Base-by-base conservation (phyloP, 2,113 vertebrate species). In the Candoia aspera region DNA sequence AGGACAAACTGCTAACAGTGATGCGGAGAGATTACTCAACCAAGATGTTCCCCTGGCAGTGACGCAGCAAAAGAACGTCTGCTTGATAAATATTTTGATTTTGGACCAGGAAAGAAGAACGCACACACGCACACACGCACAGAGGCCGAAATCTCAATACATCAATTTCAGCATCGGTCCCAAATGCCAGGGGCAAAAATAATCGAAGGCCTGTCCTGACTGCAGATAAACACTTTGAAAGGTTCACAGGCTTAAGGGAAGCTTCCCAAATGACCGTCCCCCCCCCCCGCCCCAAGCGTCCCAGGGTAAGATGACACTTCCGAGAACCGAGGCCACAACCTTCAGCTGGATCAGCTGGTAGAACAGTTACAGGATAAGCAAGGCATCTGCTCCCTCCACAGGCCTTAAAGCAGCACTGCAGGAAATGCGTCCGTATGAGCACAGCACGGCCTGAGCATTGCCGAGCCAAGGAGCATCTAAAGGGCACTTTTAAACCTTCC, bases 11-110 rank as follows among this genome's bases (percentile, higher is more conserved):
- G 1, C 57, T 54, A 24, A 84, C 42, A 55, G 26, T 86, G 57
- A 84, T 53, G 87, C 68, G 54, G 11, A 12, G 59, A 37, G 19
- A 85, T 92, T 84, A 42, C 73, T 84, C 91, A 92, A 54, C 58
- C 1, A 13, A 54, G 29, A 85, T 84, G 87, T 92, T 89, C 79
- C 23, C 8, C 87, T 54, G 54, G 86, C 26, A 17, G 13, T 89
- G 91, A 92, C 91, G 73, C 91, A 92, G 42, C 57, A 3, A 23
- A 84, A 21, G 21, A 17, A 33, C 23, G 49, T 37, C 17, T 17
- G 46, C 57, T 15, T 5, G 13, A 83, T 88, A 92, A 92, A 92
- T 92, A 92, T 92, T 92, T 92, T 59, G 91, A 46, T 89, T 92
- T 26, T n/a, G 57, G 42, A 53, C 60, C 33, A 60, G 29, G 29